Base-by-base conservation (phyloP, 1,140 invertebrate species). In the Rhynchophorus ferrugineus region DNA sequence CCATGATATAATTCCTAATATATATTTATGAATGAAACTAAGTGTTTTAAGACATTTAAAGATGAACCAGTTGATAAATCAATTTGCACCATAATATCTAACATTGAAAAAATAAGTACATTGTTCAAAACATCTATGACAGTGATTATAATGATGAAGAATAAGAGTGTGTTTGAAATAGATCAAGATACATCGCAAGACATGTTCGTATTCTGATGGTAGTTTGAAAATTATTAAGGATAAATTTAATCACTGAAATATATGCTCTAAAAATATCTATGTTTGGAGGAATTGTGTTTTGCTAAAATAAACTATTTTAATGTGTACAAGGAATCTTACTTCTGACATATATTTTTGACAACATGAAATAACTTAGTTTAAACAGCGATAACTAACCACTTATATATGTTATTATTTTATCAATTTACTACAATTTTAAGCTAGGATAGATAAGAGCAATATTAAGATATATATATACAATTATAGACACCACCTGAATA, bases 401-500 rank as follows among this genome's bases (percentile, higher is more conserved):
- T 19, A 29, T 44, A 44, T 50, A 24, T 18, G 41, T 44, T 33
- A 43, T 33, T 52, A 37, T n/a, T 41, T 52, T 19, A 21, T 52
- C 44, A 46, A 45, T 37, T 52, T 46, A 35, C 50, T 52, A 52
- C 43, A 46, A 8, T 42, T 29, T 45, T 52, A 52, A 52, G 50
- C 50, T 52, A 52, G 35, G 19, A 45, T 45, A 52, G 43, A 45
- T 45, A 45, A 52, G 34, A 39, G 35, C 24, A 52, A 33, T 29
- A 29, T 29, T 29, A n/a, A 29, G 37, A 38, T 38, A 37, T 43
- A 38, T 55, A 49, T 55, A 49, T 49, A 55, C 53, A 55, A 44
- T 55, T 55, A 55, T 55, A 55, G 53, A 55, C 53, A 55, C 53
- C 46, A 44, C 46, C 46, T 44, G 53, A 55, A 44, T 44, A 53